These are phyloP conservation scores for Nyctereutes procyonoides DNA, from an alignment of 2,113 vertebrate species.

Conservation along the genomic window DNA sequence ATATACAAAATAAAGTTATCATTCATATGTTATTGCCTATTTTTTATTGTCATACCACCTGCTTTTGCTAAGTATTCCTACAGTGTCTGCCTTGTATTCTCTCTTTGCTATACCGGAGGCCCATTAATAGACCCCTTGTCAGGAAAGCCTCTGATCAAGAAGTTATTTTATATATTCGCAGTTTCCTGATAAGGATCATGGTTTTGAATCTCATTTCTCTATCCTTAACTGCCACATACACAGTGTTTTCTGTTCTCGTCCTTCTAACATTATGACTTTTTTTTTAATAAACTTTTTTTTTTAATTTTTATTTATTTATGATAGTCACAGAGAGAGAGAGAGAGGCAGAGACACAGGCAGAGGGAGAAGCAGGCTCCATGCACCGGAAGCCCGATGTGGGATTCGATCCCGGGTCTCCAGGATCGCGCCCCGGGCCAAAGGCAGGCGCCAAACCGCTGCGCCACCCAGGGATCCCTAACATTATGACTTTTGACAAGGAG, in stretches of 20 bases:
- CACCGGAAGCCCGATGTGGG: too few species aligned
- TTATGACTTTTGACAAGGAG: background rate
- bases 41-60: background rate
- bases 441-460: too few species aligned
- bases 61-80: background rate
- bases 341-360: too few species aligned
- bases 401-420: too few species aligned
- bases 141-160: background rate
- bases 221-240: background rate
- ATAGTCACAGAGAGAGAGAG: too few species aligned
- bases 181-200: background rate
- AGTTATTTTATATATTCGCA: background rate
- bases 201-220: background rate
- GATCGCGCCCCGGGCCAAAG: too few species aligned
- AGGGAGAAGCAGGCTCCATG: too few species aligned
- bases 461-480: too few species aligned
- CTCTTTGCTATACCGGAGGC: background rate
- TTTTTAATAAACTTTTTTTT: too few species aligned
- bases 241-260: background rate
- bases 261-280: background rate
- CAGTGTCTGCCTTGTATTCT: background rate
- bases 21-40: background rate
- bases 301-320: too few species aligned
- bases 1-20: background rate
- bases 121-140: background rate